Conservation (phyloP, 1,140 invertebrate species). For the Trinorchestia longiramus region DNA sequence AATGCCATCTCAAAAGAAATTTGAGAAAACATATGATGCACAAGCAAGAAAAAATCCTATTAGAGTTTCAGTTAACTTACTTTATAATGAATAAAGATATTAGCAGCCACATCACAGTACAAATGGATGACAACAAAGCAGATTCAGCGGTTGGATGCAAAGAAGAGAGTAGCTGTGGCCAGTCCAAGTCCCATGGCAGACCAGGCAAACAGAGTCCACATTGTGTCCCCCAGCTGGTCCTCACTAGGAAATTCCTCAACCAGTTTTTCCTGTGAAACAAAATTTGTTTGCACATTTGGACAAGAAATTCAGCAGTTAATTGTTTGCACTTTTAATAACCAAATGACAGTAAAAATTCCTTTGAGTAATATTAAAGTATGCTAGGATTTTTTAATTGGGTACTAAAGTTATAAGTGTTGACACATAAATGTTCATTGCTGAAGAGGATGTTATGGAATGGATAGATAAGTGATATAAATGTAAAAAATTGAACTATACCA, state of each 20-base stretch:
- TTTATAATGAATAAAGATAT: no score
- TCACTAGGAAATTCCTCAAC: constrained; percentile 75
- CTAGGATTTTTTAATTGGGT: not conserved
- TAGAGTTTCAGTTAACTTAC: no score
- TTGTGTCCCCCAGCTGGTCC: constrained; percentile 74
- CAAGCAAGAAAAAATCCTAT: no score
- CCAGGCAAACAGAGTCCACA: constrained; percentile 75
- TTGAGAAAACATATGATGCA: no score
- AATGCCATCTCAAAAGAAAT: no score
- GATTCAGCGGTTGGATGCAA: constrained; percentile 55
- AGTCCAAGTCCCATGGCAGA: constrained; percentile 75
- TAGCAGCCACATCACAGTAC: no score
- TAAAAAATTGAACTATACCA: no score
- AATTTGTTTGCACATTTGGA: no score
- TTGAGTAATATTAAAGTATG: constrained; percentile 59
- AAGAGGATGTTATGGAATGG: no score
- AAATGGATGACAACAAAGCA: not conserved
- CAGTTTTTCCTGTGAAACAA: constrained; percentile 73
- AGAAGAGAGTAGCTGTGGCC: constrained; percentile 71
- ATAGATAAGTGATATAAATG: no score
- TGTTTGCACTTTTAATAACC: not conserved
- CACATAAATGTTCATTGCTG: no score
- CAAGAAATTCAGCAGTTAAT: not conserved
- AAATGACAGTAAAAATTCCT: not conserved
- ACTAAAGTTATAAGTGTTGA: no score